These are phyloP conservation scores for Microplitis deprimator DNA, from an alignment of 2,888 invertebrate species.

Conservation along the genomic window DNA sequence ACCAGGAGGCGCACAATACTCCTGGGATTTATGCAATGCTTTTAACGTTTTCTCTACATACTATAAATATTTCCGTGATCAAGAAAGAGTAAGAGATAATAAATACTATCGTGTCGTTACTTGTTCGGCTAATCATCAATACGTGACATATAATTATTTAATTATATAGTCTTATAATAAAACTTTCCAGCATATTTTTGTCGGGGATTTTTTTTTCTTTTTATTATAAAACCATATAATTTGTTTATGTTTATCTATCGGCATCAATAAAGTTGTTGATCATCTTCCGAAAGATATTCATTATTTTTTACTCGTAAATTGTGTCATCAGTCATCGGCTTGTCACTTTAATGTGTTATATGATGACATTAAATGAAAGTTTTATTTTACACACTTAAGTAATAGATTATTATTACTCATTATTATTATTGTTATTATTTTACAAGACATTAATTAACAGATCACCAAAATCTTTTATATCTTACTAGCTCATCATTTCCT, in stretches of 20 bases:
- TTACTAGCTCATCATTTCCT: conserved; percentile 5
- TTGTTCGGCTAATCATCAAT: conserved; percentile 7
- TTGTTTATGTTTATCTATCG: not conserved
- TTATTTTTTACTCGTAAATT: not conserved
- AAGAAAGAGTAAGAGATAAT: not conserved
- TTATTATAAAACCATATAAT: not conserved
- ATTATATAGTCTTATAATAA: conserved; percentile 5
- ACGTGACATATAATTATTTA: not conserved
- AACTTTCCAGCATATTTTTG: not conserved
- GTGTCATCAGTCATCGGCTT: not conserved
- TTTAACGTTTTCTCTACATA: not conserved
- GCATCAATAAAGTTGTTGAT: not conserved
- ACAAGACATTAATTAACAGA: not conserved
- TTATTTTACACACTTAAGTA: not conserved
- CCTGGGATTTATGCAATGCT: conserved; percentile 6
- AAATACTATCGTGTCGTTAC: not conserved
- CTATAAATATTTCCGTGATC: not conserved
- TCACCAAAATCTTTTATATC: conserved; percentile 9
- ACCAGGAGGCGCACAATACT: conserved; percentile 2
- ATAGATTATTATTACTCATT: too few relatives aligned
- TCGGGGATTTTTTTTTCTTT: not conserved
- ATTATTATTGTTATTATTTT: not conserved
- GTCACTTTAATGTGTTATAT: not conserved
- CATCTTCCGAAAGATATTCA: not conserved
- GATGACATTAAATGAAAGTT: not conserved